A percentile compares a stretch with the other conserved stretches of the same genome.
Evolutionary conservation across 2,113 vertebrate genomes (phyloP).

Genomic region (Ascaphus truei): DNA sequence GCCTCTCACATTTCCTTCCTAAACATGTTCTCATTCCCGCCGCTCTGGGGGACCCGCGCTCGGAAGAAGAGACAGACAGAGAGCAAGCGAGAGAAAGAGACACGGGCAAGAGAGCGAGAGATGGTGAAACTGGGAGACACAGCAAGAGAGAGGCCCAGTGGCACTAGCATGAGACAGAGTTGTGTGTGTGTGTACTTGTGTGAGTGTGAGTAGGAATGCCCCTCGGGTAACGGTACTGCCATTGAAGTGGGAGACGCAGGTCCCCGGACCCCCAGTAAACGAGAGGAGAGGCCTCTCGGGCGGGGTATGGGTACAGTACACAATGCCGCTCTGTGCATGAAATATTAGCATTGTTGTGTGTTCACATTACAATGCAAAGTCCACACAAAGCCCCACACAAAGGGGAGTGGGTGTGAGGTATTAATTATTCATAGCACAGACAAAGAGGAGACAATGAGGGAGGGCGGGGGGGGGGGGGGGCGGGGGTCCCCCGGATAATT

Average conservation of each 20-base stretch:
- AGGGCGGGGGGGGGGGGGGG: not conserved
- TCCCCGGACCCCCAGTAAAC: too few species aligned
- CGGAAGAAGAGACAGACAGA: not conserved
- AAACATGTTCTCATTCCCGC: slow-evolving; percentile 10
- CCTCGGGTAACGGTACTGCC: too few species aligned
- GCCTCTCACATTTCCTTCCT: slow-evolving; percentile 36
- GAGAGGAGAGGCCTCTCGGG: too few species aligned
- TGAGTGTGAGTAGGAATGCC: too few species aligned
- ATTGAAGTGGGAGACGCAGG: too few species aligned
- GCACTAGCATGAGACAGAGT: too few species aligned
- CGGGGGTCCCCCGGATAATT: not conserved
- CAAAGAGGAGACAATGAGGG: slow-evolving; percentile 13
- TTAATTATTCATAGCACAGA: slow-evolving; percentile 32
- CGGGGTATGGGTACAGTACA: too few species aligned
- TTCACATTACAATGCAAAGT: not conserved
- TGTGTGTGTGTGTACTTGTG: too few species aligned
- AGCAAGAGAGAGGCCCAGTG: too few species aligned
- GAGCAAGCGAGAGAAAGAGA: not conserved
- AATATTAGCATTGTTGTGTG: too few species aligned
- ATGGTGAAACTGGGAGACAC: too few species aligned
- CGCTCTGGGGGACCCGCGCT: not conserved
- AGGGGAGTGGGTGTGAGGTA: slow-evolving; percentile 19
- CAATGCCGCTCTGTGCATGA: too few species aligned
- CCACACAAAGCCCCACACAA: slow-evolving; percentile 5
- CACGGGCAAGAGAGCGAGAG: not conserved